Percentiles rank a stretch among this genome's conserved stretches.
Conservation (phyloP, 2,888 invertebrate species). For the Cybosia mesomella region DNA sequence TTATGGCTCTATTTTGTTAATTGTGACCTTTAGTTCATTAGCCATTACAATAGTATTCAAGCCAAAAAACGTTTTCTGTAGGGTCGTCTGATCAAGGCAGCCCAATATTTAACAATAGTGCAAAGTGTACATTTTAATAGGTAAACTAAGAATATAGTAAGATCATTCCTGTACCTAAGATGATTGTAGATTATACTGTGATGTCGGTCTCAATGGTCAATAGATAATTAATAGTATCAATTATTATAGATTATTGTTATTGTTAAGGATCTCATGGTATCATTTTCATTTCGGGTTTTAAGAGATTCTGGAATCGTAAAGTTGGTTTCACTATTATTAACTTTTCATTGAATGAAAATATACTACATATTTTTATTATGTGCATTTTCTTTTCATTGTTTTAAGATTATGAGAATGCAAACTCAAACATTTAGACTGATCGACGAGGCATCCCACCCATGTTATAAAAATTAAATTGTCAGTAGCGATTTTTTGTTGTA, state of each 20-base stretch:
- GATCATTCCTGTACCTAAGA: conserved; percentile 87
- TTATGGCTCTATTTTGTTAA: conserved; percentile 15
- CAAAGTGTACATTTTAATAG: conserved; percentile 73
- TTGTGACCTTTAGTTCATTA: conserved; percentile 7
- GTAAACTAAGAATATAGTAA: conserved; percentile 70
- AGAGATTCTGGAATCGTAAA: conserved; percentile 80
- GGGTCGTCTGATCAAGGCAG: conserved; percentile 59
- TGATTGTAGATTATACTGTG: conserved; percentile 84
- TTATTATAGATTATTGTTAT: conserved; percentile 85
- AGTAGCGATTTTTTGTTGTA: too few relatives aligned
- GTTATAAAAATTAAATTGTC: too few relatives aligned
- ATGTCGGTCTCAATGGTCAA: conserved; percentile 85
- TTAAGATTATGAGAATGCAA: conserved; percentile 37
- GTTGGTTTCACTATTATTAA: conserved; percentile 71
- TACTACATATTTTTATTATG: conserved; percentile 44
- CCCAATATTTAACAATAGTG: conserved; percentile 74
- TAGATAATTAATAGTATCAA: conserved; percentile 83
- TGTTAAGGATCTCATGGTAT: conserved; percentile 86
- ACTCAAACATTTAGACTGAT: too few relatives aligned
- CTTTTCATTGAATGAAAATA: conserved; percentile 58
- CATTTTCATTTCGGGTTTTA: conserved; percentile 76
- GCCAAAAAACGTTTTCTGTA: conserved; percentile 24
- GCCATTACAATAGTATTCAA: conserved; percentile 22
- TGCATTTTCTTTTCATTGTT: conserved; percentile 47
- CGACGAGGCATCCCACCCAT: too few relatives aligned